phyloP scores from a whole-genome alignment of 2,113 vertebrate species.

The Salvelinus sp. region DNA sequence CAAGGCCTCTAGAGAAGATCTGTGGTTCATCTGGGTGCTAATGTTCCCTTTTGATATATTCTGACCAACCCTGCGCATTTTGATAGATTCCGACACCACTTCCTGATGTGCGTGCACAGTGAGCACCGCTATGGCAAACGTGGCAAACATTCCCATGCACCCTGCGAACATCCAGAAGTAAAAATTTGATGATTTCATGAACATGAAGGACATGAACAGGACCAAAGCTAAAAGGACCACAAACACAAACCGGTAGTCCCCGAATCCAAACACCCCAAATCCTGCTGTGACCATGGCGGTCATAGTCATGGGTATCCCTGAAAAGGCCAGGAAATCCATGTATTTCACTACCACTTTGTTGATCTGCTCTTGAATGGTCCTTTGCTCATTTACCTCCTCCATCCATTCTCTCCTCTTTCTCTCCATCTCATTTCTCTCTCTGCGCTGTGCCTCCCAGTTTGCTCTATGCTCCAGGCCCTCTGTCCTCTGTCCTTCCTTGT shows the following conservation, averaged over 20 bases:
- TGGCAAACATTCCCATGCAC: constrained; percentile 66
- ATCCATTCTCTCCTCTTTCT: constrained; percentile 36
- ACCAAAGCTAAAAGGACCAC: constrained; percentile 56
- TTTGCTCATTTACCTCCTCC: constrained; percentile 49
- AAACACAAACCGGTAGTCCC: constrained; percentile 59
- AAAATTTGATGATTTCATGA: constrained; percentile 53
- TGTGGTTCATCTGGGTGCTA: constrained; percentile 35
- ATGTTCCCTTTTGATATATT: constrained; percentile 39
- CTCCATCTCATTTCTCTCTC: constrained; percentile 46
- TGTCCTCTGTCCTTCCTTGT: constrained; percentile 30
- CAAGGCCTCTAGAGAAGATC: constrained; percentile 62
- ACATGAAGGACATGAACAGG: constrained; percentile 39
- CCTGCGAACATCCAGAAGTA: constrained; percentile 71
- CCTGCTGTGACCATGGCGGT: constrained; percentile 54
- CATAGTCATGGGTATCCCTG: constrained; percentile 62
- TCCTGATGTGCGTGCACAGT: constrained; percentile 66
- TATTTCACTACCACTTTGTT: constrained; percentile 40
- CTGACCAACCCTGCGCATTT: constrained; percentile 31
- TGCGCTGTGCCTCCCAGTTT: constrained; percentile 33
- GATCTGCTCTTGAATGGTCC: constrained; percentile 54
- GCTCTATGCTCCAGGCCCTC: not conserved
- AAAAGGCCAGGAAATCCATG: too few relatives aligned
- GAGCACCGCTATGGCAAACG: constrained; percentile 64
- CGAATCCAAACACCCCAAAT: constrained; percentile 66
- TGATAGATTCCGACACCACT: constrained; percentile 37